phyloP scores from a whole-genome alignment of 2,888 invertebrate species.

The Drosophila meridiana region DNA sequence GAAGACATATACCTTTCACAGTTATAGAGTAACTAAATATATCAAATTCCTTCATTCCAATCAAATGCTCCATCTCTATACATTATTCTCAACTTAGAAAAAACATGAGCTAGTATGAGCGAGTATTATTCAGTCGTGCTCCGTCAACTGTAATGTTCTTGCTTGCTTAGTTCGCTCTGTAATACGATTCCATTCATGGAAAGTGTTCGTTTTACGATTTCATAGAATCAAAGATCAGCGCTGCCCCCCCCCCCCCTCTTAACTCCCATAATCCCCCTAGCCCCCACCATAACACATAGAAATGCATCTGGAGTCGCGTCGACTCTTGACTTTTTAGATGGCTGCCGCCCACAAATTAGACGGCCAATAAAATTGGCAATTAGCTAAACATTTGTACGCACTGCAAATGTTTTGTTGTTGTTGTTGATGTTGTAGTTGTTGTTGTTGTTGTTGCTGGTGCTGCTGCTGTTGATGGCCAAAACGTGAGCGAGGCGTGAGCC shows the following conservation, averaged over 20 bases:
- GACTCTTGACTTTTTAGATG: slow-evolving; percentile 54
- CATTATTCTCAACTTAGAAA: no score
- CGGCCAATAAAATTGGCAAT: slow-evolving; percentile 71
- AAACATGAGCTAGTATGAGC: no score
- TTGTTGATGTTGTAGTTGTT: slow-evolving; percentile 19
- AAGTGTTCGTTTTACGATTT: slow-evolving; percentile 35
- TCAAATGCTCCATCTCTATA: no score
- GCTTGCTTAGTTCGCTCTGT: slow-evolving; percentile 11
- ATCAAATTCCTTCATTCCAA: no score
- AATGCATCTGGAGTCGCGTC: slow-evolving; percentile 1
- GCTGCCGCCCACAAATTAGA: slow-evolving; percentile 72
- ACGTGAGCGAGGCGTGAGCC: slow-evolving; percentile 78
- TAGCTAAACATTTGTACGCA: slow-evolving; percentile 78
- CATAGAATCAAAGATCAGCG: slow-evolving; percentile 46
- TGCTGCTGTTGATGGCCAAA: slow-evolving; percentile 67
- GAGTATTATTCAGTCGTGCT: neutral
- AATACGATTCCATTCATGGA: slow-evolving; percentile 61
- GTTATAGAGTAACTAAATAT: no score
- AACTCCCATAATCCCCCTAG: no score
- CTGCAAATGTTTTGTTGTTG: slow-evolving; percentile 49
- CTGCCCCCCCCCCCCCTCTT: neutral
- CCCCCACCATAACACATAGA: neutral
- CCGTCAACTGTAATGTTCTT: neutral
- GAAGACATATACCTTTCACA: no score
- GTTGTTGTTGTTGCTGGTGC: slow-evolving; percentile 19